Percentiles rank a stretch among this genome's conserved stretches.
Conservation (phyloP, 30 jellyfish, hydroid and myxozoan genomes). For the Mastigias papua region DNA sequence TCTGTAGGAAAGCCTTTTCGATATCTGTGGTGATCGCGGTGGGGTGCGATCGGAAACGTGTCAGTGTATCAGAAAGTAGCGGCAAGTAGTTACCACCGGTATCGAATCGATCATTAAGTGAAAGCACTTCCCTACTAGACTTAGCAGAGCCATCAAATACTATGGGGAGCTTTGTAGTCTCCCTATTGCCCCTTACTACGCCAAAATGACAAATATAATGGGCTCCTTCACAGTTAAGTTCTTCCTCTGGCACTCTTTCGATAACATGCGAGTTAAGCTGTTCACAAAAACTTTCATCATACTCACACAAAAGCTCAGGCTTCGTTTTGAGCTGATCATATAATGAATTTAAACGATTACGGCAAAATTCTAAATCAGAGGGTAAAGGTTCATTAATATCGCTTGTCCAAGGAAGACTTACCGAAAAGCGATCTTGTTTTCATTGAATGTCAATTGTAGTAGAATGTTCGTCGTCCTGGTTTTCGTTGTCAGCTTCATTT, state of each 20-base stretch:
- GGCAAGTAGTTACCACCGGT: neutral
- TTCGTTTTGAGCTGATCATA: slow-evolving; percentile 17
- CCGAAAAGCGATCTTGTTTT: neutral
- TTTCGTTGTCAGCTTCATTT: neutral
- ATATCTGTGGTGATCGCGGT: slow-evolving; percentile 22
- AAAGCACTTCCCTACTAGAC: neutral
- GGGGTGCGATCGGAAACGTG: slow-evolving; percentile 13
- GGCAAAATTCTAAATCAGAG: slow-evolving; percentile 16
- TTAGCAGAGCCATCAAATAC: neutral
- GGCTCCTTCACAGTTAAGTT: neutral
- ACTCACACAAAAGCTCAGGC: slow-evolving; percentile 27
- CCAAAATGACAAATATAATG: neutral
- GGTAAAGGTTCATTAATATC: slow-evolving; percentile 13
- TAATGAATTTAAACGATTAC: slow-evolving; percentile 2
- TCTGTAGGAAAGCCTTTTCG: slow-evolving; percentile 52
- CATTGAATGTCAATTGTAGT: neutral
- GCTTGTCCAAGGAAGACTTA: neutral
- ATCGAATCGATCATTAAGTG: neutral
- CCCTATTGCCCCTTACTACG: neutral
- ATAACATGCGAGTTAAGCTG: slow-evolving; percentile 9
- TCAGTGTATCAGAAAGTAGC: slow-evolving; percentile 1
- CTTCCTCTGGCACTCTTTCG: neutral
- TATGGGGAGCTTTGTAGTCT: neutral
- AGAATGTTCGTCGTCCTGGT: neutral
- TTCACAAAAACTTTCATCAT: slow-evolving; percentile 13